Percentiles rank a stretch among this genome's conserved stretches.
These are phyloP conservation scores for Platynereis dumerilii DNA, from an alignment of 2,888 invertebrate species.

Conservation along the genomic window DNA sequence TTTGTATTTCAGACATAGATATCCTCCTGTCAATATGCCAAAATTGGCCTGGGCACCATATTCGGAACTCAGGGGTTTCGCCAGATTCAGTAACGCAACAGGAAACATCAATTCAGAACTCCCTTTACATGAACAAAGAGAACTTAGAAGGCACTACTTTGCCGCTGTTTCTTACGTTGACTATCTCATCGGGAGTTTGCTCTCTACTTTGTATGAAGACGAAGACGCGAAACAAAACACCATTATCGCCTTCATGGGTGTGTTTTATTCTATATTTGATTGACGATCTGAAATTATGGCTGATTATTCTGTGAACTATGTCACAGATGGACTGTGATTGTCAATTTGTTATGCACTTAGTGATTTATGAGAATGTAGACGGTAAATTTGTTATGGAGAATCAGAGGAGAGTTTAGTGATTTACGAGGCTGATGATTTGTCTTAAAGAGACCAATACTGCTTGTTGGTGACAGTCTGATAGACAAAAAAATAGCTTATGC, in stretches of 20 bases:
- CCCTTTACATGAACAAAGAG: constrained; percentile 33
- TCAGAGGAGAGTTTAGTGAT: too few species aligned
- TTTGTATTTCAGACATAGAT: constrained; percentile 35
- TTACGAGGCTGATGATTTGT: too few species aligned
- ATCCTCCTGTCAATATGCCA: constrained; percentile 38
- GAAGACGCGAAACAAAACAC: constrained; percentile 38
- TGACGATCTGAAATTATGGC: too few species aligned
- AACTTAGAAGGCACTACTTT: constrained; percentile 42
- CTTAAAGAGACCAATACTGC: too few species aligned
- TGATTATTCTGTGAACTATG: too few species aligned
- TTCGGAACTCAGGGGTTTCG: constrained; percentile 34
- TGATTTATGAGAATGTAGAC: too few species aligned
- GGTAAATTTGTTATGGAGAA: too few species aligned
- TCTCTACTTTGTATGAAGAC: constrained; percentile 32
- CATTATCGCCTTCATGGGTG: constrained; percentile 38
- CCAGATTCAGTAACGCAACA: constrained; percentile 20
- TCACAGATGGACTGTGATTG: too few species aligned
- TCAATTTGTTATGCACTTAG: too few species aligned
- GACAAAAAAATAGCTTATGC: too few species aligned
- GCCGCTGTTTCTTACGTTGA: constrained; percentile 41
- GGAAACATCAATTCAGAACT: constrained; percentile 38
- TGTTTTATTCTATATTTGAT: too few species aligned
- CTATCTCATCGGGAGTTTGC: constrained; percentile 37
- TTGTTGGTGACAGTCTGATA: too few species aligned
- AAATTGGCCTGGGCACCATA: constrained; percentile 38